phyloP scores from a whole-genome alignment of 2,113 vertebrate species.

The Himantopus leucocephalus region DNA sequence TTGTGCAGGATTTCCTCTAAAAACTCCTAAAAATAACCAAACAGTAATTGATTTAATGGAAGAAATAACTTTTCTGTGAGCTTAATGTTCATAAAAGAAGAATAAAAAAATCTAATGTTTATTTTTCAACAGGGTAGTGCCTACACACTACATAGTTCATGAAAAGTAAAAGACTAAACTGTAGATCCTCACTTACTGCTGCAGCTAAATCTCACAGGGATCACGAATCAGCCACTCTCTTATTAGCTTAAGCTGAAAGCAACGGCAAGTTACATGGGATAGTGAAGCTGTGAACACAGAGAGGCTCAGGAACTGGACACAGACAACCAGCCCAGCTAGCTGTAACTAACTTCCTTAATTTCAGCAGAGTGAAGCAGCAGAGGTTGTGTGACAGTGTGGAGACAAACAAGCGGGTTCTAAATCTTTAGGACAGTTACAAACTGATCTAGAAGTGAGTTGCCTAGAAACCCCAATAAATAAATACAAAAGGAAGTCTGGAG shows the following conservation, averaged over 20 bases:
- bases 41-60: background rate
- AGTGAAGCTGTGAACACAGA: background rate
- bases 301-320: background rate
- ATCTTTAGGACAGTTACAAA: background rate
- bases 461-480: background rate
- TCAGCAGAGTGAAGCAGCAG: background rate
- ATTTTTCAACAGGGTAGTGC: background rate
- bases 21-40: slow-evolving; percentile 81
- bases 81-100: background rate
- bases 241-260: background rate
- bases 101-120: background rate
- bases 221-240: background rate
- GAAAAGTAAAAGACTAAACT: background rate
- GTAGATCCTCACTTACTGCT: background rate
- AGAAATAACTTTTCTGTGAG: background rate
- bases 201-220: background rate
- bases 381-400: background rate
- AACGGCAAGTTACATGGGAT: fast-evolving
- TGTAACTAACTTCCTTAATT: background rate
- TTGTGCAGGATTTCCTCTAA: slow-evolving; percentile 87
- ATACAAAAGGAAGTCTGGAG: background rate
- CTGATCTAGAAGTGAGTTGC: background rate
- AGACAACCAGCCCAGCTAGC: background rate
- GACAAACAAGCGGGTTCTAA: background rate
- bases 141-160: background rate